Conservation (phyloP, 1,140 invertebrate species). For the Drosophila teissieri region DNA sequence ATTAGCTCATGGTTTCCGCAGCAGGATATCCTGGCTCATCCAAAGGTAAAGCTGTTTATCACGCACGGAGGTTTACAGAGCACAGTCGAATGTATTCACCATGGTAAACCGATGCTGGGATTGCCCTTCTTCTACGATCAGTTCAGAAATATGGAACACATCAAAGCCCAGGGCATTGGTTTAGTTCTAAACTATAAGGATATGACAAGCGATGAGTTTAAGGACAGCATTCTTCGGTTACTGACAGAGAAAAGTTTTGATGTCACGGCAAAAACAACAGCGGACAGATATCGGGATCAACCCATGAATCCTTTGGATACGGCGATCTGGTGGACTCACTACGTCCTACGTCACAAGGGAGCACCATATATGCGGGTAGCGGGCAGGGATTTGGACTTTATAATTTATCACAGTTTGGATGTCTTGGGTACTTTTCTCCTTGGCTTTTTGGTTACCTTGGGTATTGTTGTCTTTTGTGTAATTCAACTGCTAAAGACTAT, state of each 20-base stretch:
- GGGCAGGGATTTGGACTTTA: constrained; percentile 52
- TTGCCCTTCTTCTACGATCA: constrained; percentile 62
- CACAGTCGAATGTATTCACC: constrained; percentile 85
- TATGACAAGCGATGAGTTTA: constrained; percentile 17
- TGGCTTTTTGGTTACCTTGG: neutral
- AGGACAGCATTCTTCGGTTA: constrained; percentile 12
- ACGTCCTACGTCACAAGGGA: constrained; percentile 84
- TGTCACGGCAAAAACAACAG: constrained; percentile 64
- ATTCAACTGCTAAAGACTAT: neutral
- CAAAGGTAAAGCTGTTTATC: constrained; percentile 85
- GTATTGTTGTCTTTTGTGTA: neutral
- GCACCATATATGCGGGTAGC: constrained; percentile 84
- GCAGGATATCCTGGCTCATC: constrained; percentile 85
- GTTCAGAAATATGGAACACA: constrained; percentile 45
- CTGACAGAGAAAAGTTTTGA: constrained; percentile 36
- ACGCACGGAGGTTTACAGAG: constrained; percentile 86
- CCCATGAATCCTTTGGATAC: constrained; percentile 86
- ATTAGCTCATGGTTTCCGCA: constrained; percentile 86
- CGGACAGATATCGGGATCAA: constrained; percentile 86
- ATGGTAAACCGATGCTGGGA: constrained; percentile 51
- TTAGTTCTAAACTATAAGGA: constrained; percentile 30
- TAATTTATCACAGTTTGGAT: constrained; percentile 56
- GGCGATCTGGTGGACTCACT: constrained; percentile 88
- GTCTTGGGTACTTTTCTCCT: constrained; percentile 15
- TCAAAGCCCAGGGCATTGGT: constrained; percentile 86